Conservation (phyloP, 2,797 vertebrate species). For the Anomalospiza imberbis region DNA sequence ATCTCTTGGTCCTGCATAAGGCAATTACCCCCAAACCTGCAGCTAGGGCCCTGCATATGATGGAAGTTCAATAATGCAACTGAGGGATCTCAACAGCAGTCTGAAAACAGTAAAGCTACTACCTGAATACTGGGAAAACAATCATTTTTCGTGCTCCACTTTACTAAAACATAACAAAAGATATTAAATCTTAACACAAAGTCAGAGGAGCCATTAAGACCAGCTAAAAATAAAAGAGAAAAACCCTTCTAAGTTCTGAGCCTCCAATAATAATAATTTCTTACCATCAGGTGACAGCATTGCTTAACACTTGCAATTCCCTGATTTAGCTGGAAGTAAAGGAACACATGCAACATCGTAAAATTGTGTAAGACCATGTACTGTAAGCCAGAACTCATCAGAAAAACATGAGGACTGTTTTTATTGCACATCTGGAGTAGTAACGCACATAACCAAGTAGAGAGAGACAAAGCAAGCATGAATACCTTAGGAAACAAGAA, state of each 20-base stretch:
- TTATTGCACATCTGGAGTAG: background rate
- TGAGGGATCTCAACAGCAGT: background rate
- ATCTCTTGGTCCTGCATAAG: background rate
- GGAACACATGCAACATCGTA: rapidly evolving
- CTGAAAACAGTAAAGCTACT: background rate
- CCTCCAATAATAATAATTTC: background rate
- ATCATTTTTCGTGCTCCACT: background rate
- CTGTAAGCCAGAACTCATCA: background rate
- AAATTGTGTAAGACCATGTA: background rate
- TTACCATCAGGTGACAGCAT: background rate
- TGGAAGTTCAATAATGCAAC: background rate
- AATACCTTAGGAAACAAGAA: background rate
- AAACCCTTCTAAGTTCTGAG: background rate
- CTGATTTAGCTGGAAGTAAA: background rate
- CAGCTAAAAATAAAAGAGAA: background rate
- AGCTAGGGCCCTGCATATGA: background rate
- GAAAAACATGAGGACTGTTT: background rate
- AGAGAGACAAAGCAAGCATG: background rate
- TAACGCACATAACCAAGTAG: background rate
- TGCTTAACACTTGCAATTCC: background rate
- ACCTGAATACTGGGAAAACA: background rate
- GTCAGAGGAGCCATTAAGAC: background rate
- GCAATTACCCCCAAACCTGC: background rate
- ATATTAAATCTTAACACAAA: background rate
- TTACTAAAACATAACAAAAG: background rate